Percentiles rank a stretch among this genome's conserved stretches.
Evolutionary conservation across 1,140 invertebrate genomes (phyloP).

Genomic region (Samia ricini): DNA sequence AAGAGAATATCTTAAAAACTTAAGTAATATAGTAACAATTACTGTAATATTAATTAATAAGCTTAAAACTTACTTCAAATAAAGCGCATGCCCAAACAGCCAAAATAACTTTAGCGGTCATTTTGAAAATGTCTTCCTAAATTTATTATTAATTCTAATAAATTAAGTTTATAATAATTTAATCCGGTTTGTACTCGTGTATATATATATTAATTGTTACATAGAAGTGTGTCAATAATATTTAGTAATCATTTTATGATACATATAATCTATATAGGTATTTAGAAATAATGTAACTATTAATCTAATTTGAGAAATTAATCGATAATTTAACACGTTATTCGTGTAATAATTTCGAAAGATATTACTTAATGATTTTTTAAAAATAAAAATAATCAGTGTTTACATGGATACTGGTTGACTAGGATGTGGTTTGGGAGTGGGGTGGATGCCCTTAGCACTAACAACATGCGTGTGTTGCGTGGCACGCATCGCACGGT

Average conservation of each 20-base stretch:
- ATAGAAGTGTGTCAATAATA: neutral
- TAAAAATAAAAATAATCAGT: too few relatives aligned
- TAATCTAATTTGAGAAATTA: neutral
- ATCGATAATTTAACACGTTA: neutral
- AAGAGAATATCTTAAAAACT: neutral
- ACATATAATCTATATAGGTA: neutral
- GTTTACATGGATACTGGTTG: too few relatives aligned
- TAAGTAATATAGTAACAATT: too few relatives aligned
- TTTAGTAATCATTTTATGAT: neutral
- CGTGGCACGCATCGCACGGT: too few relatives aligned
- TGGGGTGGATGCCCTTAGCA: too few relatives aligned
- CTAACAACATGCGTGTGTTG: too few relatives aligned
- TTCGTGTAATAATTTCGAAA: neutral
- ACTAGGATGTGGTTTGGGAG: too few relatives aligned
- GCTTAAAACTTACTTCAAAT: neutral
- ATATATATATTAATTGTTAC: conserved; percentile 1
- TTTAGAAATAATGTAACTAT: neutral
- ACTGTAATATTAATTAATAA: too few relatives aligned
- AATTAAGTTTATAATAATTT: neutral
- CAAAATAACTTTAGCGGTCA: neutral
- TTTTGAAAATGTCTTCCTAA: neutral
- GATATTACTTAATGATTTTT: neutral
- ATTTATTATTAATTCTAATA: neutral
- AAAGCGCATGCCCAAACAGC: neutral
- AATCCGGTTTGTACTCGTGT: neutral